These are phyloP conservation scores for Cremastinae sp. DNA, from an alignment of 2,888 invertebrate species.

Conservation along the genomic window DNA sequence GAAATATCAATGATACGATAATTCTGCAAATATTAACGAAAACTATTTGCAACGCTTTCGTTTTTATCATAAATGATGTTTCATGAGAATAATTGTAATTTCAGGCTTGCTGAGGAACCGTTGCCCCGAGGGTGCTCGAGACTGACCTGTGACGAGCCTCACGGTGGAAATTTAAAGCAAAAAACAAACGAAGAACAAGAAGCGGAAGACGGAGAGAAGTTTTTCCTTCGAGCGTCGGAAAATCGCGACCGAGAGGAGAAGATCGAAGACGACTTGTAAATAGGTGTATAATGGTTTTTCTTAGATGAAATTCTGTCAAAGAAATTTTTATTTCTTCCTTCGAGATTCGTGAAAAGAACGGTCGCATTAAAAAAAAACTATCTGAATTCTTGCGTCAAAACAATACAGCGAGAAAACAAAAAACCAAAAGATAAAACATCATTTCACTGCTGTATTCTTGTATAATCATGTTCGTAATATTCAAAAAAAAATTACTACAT, in stretches of 20 bases:
- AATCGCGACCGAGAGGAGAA: slow-evolving; percentile 15
- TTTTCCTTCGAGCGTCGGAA: slow-evolving; percentile 27
- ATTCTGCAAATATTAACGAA: too few species aligned
- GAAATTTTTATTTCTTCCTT: not conserved
- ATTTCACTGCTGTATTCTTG: not conserved
- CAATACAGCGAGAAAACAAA: not conserved
- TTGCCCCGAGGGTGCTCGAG: slow-evolving; percentile 70
- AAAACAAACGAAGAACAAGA: slow-evolving; percentile 22
- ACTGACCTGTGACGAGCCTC: slow-evolving; percentile 69
- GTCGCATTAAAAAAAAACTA: not conserved
- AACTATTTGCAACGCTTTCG: too few species aligned
- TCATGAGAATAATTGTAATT: slow-evolving; percentile 51
- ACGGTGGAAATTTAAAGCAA: slow-evolving; percentile 54
- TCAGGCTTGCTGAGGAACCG: slow-evolving; percentile 73
- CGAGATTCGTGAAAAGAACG: not conserved
- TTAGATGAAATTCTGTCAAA: slow-evolving; percentile 12
- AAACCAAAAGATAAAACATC: not conserved
- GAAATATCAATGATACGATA: too few species aligned
- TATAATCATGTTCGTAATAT: not conserved
- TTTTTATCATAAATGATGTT: not conserved
- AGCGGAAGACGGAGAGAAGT: slow-evolving; percentile 16
- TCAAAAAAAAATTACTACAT: not conserved
- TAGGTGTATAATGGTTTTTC: slow-evolving; percentile 36
- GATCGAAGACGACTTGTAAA: slow-evolving; percentile 43
- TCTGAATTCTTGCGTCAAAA: not conserved